phyloP scores from a whole-genome alignment of 2,888 invertebrate species.

The Poecilobothrus nobilitatus region DNA sequence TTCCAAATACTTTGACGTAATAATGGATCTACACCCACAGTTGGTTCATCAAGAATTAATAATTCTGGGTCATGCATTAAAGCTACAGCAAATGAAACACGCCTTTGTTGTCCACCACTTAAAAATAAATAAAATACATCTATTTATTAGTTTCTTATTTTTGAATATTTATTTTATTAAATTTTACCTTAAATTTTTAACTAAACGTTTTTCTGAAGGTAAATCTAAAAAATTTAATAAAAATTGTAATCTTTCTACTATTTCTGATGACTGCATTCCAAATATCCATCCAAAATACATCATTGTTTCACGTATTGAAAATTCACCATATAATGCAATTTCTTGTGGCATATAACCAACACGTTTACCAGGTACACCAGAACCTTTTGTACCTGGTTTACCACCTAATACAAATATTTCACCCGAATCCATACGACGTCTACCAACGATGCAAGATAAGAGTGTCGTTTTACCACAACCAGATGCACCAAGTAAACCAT shows the following conservation, averaged over 20 bases:
- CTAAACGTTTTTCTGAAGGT: constrained; percentile 73
- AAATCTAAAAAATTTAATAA: constrained; percentile 83
- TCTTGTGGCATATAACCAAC: constrained; percentile 98
- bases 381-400: constrained; percentile 79
- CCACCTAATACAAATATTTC: constrained; percentile 86
- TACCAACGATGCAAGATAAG: constrained; percentile 83
- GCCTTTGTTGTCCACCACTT: constrained; percentile 84
- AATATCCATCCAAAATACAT: constrained; percentile 95
- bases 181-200: constrained; percentile 62
- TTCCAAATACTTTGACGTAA: constrained; percentile 90
- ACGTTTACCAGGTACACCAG: constrained; percentile 83
- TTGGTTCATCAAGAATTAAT: constrained; percentile 85
- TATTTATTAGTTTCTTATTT: neutral
- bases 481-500: constrained; percentile 87
- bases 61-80: constrained; percentile 88
- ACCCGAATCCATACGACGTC: constrained; percentile 75
- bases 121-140: constrained; percentile 14
- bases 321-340: constrained; percentile 83
- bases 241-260: constrained; percentile 72
- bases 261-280: constrained; percentile 78
- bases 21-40: constrained; percentile 86
- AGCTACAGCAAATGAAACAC: constrained; percentile 86
- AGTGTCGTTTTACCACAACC: constrained; percentile 96
- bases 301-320: constrained; percentile 90
- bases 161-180: neutral